Conservation (phyloP, 2,113 vertebrate genomes). For the Dicentrarchus labrax region DNA sequence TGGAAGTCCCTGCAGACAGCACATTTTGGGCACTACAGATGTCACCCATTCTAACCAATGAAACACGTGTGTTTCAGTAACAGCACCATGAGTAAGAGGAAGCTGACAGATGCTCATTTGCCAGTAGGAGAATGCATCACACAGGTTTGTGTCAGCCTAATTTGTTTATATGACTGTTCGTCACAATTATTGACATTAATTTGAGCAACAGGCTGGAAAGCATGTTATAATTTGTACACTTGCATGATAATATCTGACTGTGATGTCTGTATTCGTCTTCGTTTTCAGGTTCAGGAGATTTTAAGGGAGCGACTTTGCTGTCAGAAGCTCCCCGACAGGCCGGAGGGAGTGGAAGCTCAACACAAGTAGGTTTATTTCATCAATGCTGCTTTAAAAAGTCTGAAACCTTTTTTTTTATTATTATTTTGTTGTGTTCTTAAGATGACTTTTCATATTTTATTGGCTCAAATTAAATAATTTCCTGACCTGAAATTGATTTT, state of each 20-base stretch:
- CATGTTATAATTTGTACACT: background rate
- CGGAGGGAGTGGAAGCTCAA: slow-evolving; percentile 88
- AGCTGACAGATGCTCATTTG: slow-evolving; percentile 77
- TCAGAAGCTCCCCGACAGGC: slow-evolving; percentile 76
- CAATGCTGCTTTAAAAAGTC: no score
- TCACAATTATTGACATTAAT: background rate
- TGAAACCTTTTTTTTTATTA: background rate
- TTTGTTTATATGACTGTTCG: background rate
- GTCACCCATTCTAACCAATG: background rate
- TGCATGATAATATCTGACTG: background rate
- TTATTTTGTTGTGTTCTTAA: background rate
- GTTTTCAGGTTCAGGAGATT: slow-evolving; percentile 86
- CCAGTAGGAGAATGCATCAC: slow-evolving; percentile 85
- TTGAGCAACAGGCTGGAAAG: background rate
- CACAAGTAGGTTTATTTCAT: slow-evolving; percentile 86
- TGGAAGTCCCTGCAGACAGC: no score
- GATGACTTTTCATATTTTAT: background rate
- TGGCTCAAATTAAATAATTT: background rate
- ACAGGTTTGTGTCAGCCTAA: slow-evolving; percentile 84
- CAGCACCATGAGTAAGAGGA: slow-evolving; percentile 84
- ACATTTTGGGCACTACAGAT: no score
- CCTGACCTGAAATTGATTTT: background rate
- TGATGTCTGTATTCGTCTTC: background rate
- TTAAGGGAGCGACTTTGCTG: slow-evolving; percentile 91
- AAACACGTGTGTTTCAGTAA: slow-evolving; percentile 2